Conservation (phyloP, 2,113 vertebrate genomes). For the Clarias magur region DNA sequence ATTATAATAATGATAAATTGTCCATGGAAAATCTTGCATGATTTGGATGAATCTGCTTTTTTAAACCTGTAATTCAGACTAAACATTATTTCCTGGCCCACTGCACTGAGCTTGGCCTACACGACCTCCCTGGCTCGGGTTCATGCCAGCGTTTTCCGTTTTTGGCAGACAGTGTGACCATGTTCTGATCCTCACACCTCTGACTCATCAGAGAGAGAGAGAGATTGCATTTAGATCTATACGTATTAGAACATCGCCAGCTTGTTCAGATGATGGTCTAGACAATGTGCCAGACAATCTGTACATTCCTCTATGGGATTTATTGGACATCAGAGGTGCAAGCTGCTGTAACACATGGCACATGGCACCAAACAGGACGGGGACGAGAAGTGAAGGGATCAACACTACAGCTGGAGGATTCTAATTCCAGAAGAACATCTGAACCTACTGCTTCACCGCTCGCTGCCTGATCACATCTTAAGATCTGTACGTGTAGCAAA, state of each 20-base stretch:
- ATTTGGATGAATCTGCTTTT: neutral
- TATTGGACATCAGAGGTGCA: constrained; percentile 16
- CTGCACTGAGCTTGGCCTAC: neutral
- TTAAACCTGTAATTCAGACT: neutral
- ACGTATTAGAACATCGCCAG: neutral
- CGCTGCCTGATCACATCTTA: neutral
- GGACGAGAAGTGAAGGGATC: neutral
- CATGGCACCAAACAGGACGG: neutral
- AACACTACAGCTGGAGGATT: neutral
- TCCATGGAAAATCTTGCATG: neutral
- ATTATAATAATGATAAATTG: neutral
- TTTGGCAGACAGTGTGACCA: neutral
- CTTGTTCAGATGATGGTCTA: neutral
- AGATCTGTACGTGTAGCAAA: neutral
- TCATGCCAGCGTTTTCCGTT: neutral
- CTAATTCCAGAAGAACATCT: neutral
- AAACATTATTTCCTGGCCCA: neutral
- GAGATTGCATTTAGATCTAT: constrained; percentile 21
- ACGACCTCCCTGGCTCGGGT: neutral
- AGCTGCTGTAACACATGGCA: constrained; percentile 22
- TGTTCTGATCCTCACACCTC: neutral
- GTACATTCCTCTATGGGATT: constrained; percentile 1
- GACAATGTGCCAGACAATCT: constrained; percentile 5
- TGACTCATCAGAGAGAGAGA: neutral
- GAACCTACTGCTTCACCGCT: neutral